phyloP scores from a whole-genome alignment of 2,888 invertebrate genomes.

The Pyrrhia umbra region DNA sequence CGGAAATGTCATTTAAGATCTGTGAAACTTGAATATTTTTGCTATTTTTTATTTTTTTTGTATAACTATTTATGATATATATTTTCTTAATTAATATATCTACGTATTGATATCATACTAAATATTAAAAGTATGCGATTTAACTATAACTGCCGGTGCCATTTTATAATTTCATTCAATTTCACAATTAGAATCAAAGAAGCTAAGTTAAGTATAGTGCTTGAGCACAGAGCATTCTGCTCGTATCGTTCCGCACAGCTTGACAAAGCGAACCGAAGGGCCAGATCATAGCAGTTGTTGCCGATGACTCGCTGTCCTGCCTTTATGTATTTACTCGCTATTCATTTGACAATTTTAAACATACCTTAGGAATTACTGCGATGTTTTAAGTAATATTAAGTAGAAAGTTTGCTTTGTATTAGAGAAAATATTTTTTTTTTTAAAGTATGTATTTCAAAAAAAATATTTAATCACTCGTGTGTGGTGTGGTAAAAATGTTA shows the following conservation, averaged over 20 bases:
- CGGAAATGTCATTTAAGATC: no score
- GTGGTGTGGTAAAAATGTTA: no score
- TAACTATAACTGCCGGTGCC: not conserved
- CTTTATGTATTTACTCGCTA: constrained; percentile 15
- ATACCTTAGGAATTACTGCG: constrained; percentile 13
- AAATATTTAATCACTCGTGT: no score
- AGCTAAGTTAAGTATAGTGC: constrained; percentile 14
- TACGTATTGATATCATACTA: no score
- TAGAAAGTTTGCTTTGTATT: not conserved
- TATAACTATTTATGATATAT: no score
- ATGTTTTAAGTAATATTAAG: constrained; percentile 6
- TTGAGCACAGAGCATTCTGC: constrained; percentile 3
- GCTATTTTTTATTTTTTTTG: no score
- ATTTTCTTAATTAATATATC: no score
- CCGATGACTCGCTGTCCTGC: constrained; percentile 1
- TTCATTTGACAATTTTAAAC: constrained; percentile 39
- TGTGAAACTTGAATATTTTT: no score
- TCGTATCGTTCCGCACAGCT: constrained; percentile 15
- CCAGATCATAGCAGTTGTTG: constrained; percentile 26
- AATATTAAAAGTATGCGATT: no score
- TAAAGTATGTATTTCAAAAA: no score
- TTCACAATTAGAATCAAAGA: not conserved
- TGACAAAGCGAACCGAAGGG: constrained; percentile 25
- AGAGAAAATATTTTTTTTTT: no score
- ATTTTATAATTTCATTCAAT: not conserved